Conservation (phyloP, 2,888 invertebrate species). For the Dorcus hopei region DNA sequence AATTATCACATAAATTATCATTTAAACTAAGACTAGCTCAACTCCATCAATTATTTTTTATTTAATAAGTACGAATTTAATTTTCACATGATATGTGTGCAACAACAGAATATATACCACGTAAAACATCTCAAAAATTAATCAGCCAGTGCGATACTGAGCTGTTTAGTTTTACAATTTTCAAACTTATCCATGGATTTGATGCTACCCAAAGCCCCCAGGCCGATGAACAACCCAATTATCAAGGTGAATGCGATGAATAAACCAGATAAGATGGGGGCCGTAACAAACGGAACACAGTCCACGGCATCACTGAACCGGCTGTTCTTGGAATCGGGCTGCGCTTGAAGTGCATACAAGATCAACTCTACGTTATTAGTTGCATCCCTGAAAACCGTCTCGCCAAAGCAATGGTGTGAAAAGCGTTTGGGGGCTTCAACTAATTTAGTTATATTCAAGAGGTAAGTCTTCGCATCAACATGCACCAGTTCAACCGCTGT, state of each 20-base stretch:
- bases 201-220: constrained; percentile 68
- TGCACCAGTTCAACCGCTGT: constrained; percentile 36
- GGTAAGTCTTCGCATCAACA: constrained; percentile 19
- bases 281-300: constrained; percentile 72
- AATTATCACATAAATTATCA: too few species aligned
- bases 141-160: constrained; percentile 55
- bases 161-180: constrained; percentile 75
- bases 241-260: constrained; percentile 62
- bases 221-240: constrained; percentile 62
- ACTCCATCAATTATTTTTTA: too few species aligned
- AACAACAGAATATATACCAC: too few species aligned
- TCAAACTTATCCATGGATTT: constrained; percentile 81
- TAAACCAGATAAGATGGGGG: constrained; percentile 72
- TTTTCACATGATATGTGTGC: too few species aligned
- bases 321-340: constrained; percentile 44
- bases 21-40: too few species aligned
- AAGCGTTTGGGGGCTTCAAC: constrained; percentile 41
- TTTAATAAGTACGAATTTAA: too few species aligned
- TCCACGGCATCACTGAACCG: constrained; percentile 62
- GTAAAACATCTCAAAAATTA: constrained; percentile 23
- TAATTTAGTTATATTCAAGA: constrained; percentile 11
- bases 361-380: constrained; percentile 36
- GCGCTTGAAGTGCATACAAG: constrained; percentile 48
- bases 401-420: constrained; percentile 51
- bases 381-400: constrained; percentile 39